A percentile compares a stretch with the other conserved stretches of the same genome.
Conservation (phyloP, 1,140 invertebrate genomes). For the Pseudomyrmex gracilis region DNA sequence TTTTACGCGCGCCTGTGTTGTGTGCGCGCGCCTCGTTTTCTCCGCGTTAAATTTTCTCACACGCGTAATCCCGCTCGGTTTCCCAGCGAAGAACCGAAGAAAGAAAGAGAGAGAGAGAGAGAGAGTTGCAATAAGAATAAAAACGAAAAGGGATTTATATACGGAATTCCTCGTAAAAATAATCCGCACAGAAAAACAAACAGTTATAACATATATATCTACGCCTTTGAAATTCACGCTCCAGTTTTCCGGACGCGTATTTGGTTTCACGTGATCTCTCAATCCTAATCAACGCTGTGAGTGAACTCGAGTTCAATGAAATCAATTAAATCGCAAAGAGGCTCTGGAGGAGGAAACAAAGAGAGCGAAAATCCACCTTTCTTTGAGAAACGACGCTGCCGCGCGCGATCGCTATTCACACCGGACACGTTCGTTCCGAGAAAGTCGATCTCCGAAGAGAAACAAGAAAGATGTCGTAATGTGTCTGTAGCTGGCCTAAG, state of each 20-base stretch:
- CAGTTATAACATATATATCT: not conserved
- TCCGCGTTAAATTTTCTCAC: slow-evolving; percentile 31
- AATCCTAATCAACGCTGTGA: slow-evolving; percentile 7
- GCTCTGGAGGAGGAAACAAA: not conserved
- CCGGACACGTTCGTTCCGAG: slow-evolving; percentile 46
- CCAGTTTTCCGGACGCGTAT: not conserved
- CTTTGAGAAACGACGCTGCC: slow-evolving; percentile 27
- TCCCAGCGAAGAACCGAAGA: not conserved
- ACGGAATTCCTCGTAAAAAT: not conserved
- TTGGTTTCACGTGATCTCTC: slow-evolving; percentile 7
- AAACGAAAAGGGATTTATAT: not conserved
- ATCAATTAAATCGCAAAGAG: slow-evolving; percentile 36
- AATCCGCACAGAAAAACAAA: not conserved
- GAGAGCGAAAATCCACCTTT: not conserved
- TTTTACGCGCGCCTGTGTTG: slow-evolving; percentile 17
- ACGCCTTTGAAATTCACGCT: too few species aligned
- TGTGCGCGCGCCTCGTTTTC: not conserved
- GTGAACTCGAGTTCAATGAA: slow-evolving; percentile 5
- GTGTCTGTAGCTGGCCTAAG: slow-evolving; percentile 10
- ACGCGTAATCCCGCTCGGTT: slow-evolving; percentile 17
- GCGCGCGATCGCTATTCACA: slow-evolving; percentile 40
- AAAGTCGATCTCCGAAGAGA: slow-evolving; percentile 40
- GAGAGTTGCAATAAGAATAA: slow-evolving; percentile 8
- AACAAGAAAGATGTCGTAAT: slow-evolving; percentile 40
- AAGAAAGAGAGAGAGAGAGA: too few species aligned